Conservation (phyloP, 2,113 vertebrate species). For the Brevimyrus niger region DNA sequence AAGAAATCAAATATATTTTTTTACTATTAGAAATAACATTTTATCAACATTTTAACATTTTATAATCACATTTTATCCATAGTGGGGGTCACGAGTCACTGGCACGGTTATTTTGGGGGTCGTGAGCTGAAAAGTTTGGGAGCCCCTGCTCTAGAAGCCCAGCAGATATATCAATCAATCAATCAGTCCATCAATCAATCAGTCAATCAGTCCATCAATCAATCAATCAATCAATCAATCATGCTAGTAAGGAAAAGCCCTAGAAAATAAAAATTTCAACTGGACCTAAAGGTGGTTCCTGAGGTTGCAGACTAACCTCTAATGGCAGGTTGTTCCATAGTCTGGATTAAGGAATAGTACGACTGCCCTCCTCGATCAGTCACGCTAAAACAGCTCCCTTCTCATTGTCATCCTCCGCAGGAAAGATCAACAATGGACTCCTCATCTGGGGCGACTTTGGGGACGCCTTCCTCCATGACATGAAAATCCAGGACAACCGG, state of each 20-base stretch:
- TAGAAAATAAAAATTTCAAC: not conserved
- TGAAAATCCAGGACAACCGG: slow-evolving; percentile 34
- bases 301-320: not conserved
- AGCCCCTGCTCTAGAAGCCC: not conserved
- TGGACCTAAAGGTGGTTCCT: not conserved
- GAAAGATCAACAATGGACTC: not conserved
- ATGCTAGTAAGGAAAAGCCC: not conserved
- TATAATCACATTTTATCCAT: no score
- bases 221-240: not conserved
- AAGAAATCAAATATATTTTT: no score
- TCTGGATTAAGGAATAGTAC: not conserved
- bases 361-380: not conserved
- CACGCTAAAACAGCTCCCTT: no score
- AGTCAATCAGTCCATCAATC: not conserved
- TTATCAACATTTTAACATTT: no score
- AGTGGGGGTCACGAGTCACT: no score
- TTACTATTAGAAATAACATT: no score
- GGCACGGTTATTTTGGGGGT: no score
- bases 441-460: slow-evolving; percentile 4
- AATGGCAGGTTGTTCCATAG: not conserved
- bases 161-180: not conserved
- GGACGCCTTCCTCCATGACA: slow-evolving; percentile 9
- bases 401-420: not conserved
- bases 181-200: no score
- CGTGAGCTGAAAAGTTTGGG: no score